Conservation (phyloP, 2,888 invertebrate species). For the Andrena marginata region DNA sequence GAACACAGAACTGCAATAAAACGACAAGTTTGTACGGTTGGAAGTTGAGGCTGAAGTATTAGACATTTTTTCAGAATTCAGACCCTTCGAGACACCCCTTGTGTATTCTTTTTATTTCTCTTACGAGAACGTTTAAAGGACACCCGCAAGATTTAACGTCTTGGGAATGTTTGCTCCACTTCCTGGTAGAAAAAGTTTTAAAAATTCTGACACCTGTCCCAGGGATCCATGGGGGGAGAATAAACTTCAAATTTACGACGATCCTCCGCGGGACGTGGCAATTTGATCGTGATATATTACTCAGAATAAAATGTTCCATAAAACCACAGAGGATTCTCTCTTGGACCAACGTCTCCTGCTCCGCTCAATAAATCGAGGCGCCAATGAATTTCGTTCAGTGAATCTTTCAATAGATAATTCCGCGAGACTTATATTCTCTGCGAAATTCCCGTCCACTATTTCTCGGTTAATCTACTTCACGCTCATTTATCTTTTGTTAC, state of each 20-base stretch:
- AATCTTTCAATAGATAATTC: background rate
- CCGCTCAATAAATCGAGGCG: background rate
- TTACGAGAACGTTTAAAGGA: background rate
- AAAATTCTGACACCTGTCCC: background rate
- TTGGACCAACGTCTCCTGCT: background rate
- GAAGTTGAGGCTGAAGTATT: too few relatives aligned
- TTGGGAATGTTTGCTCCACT: background rate
- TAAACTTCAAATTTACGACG: conserved; percentile 11
- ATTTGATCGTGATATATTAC: conserved; percentile 2
- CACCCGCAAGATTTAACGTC: background rate
- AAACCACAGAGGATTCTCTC: background rate
- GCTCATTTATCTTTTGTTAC: background rate
- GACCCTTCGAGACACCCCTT: too few relatives aligned
- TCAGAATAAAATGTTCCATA: background rate
- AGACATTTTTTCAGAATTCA: too few relatives aligned
- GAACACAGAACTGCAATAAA: too few relatives aligned
- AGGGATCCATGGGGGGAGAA: background rate
- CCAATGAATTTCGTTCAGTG: background rate
- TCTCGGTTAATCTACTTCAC: background rate
- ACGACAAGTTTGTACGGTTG: too few relatives aligned
- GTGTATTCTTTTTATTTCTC: too few relatives aligned
- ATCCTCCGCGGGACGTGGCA: background rate
- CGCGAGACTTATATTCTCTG: background rate
- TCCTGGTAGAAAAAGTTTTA: background rate
- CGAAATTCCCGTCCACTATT: background rate